Evolutionary conservation across 2,888 invertebrate species (phyloP).

Genomic region (Selenia dentaria): DNA sequence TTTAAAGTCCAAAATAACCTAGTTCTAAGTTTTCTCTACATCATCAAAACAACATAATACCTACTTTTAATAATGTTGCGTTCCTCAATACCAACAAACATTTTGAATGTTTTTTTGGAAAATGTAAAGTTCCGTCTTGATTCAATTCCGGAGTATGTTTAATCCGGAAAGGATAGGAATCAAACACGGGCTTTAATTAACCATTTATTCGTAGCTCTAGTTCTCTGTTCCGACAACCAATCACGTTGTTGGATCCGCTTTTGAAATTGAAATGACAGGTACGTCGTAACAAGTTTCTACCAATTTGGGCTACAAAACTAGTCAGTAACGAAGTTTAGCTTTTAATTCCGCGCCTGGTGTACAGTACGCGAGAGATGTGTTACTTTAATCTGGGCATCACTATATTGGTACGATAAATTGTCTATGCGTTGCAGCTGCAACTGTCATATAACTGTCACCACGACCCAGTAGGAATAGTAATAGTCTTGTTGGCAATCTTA

Average conservation of each 20-base stretch:
- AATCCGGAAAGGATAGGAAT: slow-evolving; percentile 6
- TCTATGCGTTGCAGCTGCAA: too few relatives aligned
- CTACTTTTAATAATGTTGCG: too few relatives aligned
- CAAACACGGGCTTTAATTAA: slow-evolving; percentile 7
- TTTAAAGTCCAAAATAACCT: too few relatives aligned
- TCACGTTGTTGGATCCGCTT: slow-evolving; percentile 76
- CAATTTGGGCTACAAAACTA: slow-evolving; percentile 77
- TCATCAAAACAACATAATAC: too few relatives aligned
- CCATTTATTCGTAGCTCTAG: slow-evolving; percentile 12
- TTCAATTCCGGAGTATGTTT: slow-evolving; percentile 23
- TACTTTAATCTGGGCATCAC: too few relatives aligned
- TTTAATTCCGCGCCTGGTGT: slow-evolving; percentile 68
- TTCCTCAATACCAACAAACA: too few relatives aligned
- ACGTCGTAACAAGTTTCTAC: slow-evolving; percentile 80
- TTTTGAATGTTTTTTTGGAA: too few relatives aligned
- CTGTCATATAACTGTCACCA: too few relatives aligned
- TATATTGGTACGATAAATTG: too few relatives aligned
- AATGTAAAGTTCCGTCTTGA: not conserved
- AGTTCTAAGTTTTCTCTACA: too few relatives aligned
- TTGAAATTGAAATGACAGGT: slow-evolving; percentile 79
- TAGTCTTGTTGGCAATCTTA: too few relatives aligned
- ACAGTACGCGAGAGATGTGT: slow-evolving; percentile 33
- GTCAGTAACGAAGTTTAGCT: slow-evolving; percentile 77
- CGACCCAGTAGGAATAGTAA: too few relatives aligned
- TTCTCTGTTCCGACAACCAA: slow-evolving; percentile 59